These are phyloP conservation scores for Leucopsar rothschildi DNA, from an alignment of 2,113 vertebrate genomes.

Conservation along the genomic window DNA sequence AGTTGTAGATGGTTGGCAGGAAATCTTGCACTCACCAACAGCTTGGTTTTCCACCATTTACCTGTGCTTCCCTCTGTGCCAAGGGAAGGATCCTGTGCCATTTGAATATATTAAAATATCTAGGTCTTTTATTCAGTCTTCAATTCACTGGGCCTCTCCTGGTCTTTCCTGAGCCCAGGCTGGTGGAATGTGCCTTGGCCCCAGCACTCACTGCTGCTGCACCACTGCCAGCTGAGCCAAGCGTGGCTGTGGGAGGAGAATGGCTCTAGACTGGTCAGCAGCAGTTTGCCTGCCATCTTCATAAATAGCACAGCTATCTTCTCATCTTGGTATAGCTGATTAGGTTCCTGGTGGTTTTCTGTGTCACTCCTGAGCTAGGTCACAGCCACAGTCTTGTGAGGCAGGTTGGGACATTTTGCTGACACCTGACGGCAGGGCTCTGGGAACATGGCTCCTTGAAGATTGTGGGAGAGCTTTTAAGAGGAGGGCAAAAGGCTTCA, in stretches of 20 bases:
- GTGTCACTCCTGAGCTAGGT: not conserved
- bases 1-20: not conserved
- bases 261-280: not conserved
- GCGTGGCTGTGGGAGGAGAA: not conserved
- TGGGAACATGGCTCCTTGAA: not conserved
- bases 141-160: not conserved
- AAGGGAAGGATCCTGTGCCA: not conserved
- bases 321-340: not conserved
- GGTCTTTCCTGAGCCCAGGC: not conserved
- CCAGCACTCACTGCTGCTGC: not conserved
- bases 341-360: not conserved
- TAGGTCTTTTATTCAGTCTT: not conserved
- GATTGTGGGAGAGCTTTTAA: not conserved
- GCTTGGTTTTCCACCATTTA: not conserved
- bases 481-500: not conserved
- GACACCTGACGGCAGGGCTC: not conserved
- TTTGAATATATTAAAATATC: not conserved
- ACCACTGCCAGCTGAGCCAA: not conserved
- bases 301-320: not conserved
- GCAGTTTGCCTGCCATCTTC: not conserved
- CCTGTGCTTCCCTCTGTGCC: not conserved
- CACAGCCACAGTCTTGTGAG: fast-evolving
- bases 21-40: not conserved
- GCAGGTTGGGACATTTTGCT: not conserved
- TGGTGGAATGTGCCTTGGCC: not conserved